Conservation (phyloP, 2,888 invertebrate species). For the Leptopilina syphax region DNA sequence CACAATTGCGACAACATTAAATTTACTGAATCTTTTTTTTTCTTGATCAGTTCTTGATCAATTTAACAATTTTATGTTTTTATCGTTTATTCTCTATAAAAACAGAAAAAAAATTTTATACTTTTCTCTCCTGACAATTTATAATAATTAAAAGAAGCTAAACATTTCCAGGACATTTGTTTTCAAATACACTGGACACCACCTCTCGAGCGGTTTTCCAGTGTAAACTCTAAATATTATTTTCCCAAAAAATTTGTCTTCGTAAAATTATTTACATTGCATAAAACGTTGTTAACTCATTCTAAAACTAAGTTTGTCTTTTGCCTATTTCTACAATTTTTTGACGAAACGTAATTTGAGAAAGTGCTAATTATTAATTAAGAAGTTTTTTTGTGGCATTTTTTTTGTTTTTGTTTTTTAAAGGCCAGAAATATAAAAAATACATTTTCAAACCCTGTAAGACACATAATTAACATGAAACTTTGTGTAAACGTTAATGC, state of each 20-base stretch:
- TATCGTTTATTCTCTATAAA: neutral
- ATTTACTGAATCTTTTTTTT: neutral
- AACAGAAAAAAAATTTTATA: neutral
- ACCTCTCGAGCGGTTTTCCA: too few species aligned
- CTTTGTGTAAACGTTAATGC: slow-evolving; percentile 9
- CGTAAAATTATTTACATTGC: slow-evolving; percentile 20
- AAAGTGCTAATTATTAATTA: neutral
- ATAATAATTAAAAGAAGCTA: neutral
- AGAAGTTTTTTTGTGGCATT: neutral
- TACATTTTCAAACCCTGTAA: slow-evolving; percentile 30
- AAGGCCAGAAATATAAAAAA: slow-evolving; percentile 19
- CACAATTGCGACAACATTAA: neutral
- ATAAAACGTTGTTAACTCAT: neutral
- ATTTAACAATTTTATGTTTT: neutral
- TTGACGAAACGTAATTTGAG: neutral
- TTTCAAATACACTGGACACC: neutral
- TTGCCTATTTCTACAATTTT: neutral
- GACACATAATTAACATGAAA: slow-evolving; percentile 27
- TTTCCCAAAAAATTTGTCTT: neutral
- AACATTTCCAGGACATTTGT: neutral
- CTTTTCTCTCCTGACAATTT: neutral
- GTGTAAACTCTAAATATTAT: neutral
- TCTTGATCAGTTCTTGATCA: neutral
- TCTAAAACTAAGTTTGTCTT: neutral
- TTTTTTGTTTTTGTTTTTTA: neutral